These are phyloP conservation scores for Rhineura floridana DNA, from an alignment of 2,113 vertebrate genomes.

Conservation along the genomic window DNA sequence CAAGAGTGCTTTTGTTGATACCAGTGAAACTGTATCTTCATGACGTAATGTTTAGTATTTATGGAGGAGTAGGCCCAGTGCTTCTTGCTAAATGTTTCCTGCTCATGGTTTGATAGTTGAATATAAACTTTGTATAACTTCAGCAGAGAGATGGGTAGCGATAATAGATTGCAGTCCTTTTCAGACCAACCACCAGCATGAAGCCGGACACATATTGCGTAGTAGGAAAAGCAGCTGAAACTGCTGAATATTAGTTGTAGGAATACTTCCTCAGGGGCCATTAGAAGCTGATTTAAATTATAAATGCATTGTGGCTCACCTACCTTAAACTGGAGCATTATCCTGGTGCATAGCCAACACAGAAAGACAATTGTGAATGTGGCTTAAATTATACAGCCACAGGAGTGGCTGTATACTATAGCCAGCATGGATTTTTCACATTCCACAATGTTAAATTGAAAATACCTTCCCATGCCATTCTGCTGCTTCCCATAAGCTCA, in stretches of 20 bases:
- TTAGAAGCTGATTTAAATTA: neutral
- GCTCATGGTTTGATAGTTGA: neutral
- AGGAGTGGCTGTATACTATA: no score
- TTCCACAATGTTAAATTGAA: no score
- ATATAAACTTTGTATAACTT: neutral
- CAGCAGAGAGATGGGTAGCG: neutral
- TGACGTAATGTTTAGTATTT: neutral
- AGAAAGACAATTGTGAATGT: neutral
- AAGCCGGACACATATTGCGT: neutral
- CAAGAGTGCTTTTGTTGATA: neutral
- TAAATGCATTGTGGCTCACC: neutral
- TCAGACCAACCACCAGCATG: neutral
- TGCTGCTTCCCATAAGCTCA: no score
- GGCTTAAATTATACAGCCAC: neutral
- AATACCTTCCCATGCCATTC: no score
- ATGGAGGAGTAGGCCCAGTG: neutral
- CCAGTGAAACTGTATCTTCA: neutral
- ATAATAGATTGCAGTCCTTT: neutral
- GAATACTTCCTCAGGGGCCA: neutral
- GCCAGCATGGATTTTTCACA: no score
- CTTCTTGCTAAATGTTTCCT: neutral
- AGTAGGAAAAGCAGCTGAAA: neutral
- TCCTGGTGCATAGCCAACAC: neutral
- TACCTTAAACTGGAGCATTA: neutral
- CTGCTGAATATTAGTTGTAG: neutral